Evolutionary conservation across 2,888 invertebrate genomes (phyloP).

Genomic region (Sminthurides aquaticus): DNA sequence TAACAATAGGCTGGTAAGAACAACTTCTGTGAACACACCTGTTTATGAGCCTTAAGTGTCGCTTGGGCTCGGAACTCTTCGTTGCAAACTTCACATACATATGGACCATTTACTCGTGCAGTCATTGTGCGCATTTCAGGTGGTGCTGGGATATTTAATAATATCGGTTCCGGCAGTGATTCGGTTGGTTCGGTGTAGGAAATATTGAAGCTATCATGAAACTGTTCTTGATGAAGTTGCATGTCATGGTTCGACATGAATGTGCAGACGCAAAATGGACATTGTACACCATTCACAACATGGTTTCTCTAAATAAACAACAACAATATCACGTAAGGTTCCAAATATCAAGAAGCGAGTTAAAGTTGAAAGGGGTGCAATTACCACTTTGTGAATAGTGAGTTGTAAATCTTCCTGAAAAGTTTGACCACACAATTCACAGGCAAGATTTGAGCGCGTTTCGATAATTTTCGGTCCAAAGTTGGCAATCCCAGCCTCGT

Average conservation of each 20-base stretch:
- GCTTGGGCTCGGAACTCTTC: constrained; percentile 5
- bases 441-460: neutral
- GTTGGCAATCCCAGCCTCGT: neutral
- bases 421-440: constrained; percentile 13
- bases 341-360: too few relatives aligned
- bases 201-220: constrained; percentile 5
- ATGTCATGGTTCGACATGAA: constrained; percentile 13
- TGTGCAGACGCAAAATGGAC: constrained; percentile 6
- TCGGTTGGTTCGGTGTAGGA: neutral
- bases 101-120: too few relatives aligned
- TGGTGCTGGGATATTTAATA: neutral
- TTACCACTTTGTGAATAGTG: constrained; percentile 21
- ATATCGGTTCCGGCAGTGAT: neutral
- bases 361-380: too few relatives aligned
- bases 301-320: constrained; percentile 5
- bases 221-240: neutral
- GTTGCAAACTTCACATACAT: neutral
- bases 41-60: neutral
- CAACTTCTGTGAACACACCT: too few relatives aligned
- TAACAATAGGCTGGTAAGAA: too few relatives aligned
- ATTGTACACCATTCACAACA: constrained; percentile 10
- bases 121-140: neutral
- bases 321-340: neutral
- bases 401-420: constrained; percentile 11
- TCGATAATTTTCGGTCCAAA: neutral